Conservation (phyloP, 2,113 vertebrate genomes). For the Mirza zaza region DNA sequence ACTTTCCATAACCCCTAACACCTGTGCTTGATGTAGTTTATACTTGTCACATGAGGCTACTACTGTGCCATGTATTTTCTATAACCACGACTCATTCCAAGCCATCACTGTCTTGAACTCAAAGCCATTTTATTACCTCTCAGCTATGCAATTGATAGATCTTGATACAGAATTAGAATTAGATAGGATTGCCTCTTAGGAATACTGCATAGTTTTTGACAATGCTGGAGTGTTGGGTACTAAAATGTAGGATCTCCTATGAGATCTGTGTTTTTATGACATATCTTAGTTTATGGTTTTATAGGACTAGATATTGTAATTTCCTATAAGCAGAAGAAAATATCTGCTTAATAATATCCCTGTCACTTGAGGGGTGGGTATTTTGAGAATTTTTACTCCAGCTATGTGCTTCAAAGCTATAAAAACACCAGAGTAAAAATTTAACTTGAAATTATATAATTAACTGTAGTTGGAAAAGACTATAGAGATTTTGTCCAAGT, state of each 20-base stretch:
- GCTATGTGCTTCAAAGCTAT: not conserved
- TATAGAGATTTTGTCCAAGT: not conserved
- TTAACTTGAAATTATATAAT: not conserved
- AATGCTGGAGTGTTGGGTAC: not conserved
- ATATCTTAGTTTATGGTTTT: conserved; percentile 15
- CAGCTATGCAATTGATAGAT: not conserved
- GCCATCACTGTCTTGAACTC: not conserved
- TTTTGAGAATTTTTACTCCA: conserved; percentile 36
- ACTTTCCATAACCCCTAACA: not conserved
- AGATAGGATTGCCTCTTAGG: not conserved
- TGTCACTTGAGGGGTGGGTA: not conserved
- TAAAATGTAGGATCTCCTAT: not conserved
- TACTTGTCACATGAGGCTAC: not conserved
- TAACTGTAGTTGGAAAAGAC: not conserved
- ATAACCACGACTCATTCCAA: not conserved
- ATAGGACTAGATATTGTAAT: not conserved
- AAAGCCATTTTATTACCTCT: not conserved
- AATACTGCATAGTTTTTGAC: not conserved
- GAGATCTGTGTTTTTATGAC: not conserved
- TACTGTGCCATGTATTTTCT: not conserved
- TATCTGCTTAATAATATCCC: not conserved
- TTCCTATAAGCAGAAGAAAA: not conserved
- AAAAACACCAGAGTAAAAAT: not conserved
- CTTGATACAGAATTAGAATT: not conserved
- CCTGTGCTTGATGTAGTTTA: not conserved